These are phyloP conservation scores for Malurus leucopterus DNA, from an alignment of 2,797 vertebrate genomes.

Conservation along the genomic window DNA sequence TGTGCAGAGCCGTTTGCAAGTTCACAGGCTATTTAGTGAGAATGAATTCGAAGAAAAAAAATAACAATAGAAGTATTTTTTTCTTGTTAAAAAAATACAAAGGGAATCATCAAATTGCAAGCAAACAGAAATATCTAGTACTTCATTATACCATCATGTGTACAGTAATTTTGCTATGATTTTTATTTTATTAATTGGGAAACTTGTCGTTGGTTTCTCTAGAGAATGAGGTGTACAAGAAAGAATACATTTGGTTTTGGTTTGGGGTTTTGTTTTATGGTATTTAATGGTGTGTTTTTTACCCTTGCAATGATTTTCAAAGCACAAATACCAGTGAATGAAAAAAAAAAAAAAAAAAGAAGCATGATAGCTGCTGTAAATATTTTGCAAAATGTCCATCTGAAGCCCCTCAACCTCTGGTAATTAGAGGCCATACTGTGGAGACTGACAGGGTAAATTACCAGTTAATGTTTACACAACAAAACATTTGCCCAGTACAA, in stretches of 20 bases:
- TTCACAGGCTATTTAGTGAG: background rate
- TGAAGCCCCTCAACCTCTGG: slow-evolving; percentile 64
- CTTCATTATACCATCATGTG: background rate
- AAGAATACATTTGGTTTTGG: background rate
- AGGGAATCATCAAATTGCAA: background rate
- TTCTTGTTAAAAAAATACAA: background rate
- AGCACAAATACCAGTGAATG: slow-evolving; percentile 54
- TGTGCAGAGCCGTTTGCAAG: background rate
- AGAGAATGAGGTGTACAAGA: background rate
- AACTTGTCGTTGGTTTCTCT: background rate
- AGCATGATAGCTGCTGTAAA: slow-evolving; percentile 54
- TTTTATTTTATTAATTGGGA: background rate
- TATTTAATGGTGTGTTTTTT: background rate
- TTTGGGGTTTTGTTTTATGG: background rate
- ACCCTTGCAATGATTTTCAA: background rate
- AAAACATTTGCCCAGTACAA: slow-evolving; percentile 82
- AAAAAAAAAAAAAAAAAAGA: slow-evolving; percentile 24
- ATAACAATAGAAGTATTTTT: background rate
- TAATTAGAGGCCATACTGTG: slow-evolving; percentile 71
- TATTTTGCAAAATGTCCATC: slow-evolving; percentile 74
- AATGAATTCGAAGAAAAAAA: background rate
- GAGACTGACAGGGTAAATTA: slow-evolving; percentile 79
- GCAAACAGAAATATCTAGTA: background rate
- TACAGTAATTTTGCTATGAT: background rate
- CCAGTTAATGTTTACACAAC: slow-evolving; percentile 84